phyloP scores from a whole-genome alignment of 23 tunicate species.

The Ciona savignyi region DNA sequence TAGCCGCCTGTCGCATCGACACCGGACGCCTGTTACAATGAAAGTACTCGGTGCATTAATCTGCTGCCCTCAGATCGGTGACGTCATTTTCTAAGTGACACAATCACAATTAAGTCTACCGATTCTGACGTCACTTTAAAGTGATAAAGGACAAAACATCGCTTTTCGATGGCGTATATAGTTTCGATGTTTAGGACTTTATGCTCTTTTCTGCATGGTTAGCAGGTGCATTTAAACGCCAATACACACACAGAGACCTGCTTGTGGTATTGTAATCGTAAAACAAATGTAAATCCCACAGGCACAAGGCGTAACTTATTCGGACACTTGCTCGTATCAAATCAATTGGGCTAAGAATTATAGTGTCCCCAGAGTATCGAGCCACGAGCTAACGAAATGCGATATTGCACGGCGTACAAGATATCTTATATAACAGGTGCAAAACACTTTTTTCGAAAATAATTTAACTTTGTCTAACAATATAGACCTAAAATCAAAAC shows the following conservation, averaged over 20 bases:
- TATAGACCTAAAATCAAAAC: too few relatives aligned
- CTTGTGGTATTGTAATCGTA: too few relatives aligned
- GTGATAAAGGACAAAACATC: not conserved
- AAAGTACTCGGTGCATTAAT: constrained; percentile 1
- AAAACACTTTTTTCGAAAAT: too few relatives aligned
- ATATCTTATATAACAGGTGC: not conserved
- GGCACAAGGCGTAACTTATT: not conserved
- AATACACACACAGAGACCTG: too few relatives aligned
- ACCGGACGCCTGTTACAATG: not conserved
- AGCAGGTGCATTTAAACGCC: too few relatives aligned
- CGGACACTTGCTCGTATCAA: not conserved
- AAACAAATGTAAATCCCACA: too few relatives aligned
- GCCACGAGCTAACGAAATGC: not conserved
- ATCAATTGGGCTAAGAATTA: not conserved
- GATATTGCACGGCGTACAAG: not conserved
- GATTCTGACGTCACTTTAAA: not conserved
- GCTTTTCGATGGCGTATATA: not conserved
- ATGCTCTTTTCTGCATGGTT: too few relatives aligned
- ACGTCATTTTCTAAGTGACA: not conserved
- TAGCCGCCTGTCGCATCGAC: not conserved
- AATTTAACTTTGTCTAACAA: too few relatives aligned
- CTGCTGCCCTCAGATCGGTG: not conserved
- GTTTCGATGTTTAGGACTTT: not conserved
- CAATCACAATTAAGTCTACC: not conserved
- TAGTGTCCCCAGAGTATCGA: not conserved